phyloP scores from a whole-genome alignment of 2,888 invertebrate species.

The Teleogryllus oceanicus region DNA sequence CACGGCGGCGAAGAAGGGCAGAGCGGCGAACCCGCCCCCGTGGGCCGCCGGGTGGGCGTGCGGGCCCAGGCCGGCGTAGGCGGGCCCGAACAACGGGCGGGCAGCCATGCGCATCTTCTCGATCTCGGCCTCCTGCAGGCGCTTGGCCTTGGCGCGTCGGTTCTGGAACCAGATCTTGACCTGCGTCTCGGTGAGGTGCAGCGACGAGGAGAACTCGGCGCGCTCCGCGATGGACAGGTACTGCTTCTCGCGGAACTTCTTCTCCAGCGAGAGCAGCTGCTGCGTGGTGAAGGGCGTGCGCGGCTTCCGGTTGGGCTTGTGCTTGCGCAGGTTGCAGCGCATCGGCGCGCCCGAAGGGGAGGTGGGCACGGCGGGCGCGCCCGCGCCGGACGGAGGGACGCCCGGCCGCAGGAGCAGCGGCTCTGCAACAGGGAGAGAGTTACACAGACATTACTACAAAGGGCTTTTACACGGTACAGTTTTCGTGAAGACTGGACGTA shows the following conservation, averaged over 20 bases:
- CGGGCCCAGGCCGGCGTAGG: conserved; percentile 46
- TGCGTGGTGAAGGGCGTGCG: conserved; percentile 95
- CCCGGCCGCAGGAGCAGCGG: background rate
- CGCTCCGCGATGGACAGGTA: conserved; percentile 92
- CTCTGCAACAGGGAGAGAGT: background rate
- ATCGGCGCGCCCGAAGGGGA: conserved; percentile 45
- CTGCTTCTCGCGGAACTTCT: conserved; percentile 91
- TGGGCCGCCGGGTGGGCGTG: background rate
- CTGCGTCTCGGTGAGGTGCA: conserved; percentile 90
- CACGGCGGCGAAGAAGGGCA: conserved; percentile 65
- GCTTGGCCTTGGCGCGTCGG: conserved; percentile 90
- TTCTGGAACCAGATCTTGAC: conserved; percentile 95
- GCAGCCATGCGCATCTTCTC: conserved; percentile 78
- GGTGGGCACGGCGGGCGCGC: conserved; percentile 61
- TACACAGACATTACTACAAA: background rate
- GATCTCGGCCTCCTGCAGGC: conserved; percentile 92
- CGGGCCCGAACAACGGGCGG: conserved; percentile 54
- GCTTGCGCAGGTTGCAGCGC: conserved; percentile 85
- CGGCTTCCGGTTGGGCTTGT: conserved; percentile 93
- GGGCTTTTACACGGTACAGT: background rate
- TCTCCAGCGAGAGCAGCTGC: conserved; percentile 83
- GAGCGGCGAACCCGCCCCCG: background rate
- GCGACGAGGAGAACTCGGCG: conserved; percentile 87
- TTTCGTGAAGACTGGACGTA: no score
- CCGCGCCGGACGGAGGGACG: conserved; percentile 21